phyloP scores from a whole-genome alignment of 2,113 vertebrate species.

The Pungitius pungitius region DNA sequence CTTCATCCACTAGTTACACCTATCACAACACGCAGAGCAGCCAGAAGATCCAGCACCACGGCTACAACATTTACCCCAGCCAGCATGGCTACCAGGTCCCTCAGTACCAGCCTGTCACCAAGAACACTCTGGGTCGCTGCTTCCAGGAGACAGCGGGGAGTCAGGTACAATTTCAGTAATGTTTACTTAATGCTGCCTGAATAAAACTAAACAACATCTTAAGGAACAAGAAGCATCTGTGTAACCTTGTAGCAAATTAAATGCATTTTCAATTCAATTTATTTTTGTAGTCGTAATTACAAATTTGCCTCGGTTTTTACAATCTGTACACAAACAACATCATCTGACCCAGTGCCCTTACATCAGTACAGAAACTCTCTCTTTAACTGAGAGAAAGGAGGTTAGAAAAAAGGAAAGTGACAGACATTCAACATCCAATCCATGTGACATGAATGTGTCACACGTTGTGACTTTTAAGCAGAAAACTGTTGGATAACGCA shows the following conservation, averaged over 20 bases:
- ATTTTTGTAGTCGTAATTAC: background rate
- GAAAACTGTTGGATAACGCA: too few relatives aligned
- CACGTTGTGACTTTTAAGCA: too few relatives aligned
- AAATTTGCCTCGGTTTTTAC: too few relatives aligned
- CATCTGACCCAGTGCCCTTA: too few relatives aligned
- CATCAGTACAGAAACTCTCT: too few relatives aligned
- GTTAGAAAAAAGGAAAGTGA: too few relatives aligned
- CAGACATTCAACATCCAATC: too few relatives aligned
- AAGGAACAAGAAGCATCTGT: background rate
- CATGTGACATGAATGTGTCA: too few relatives aligned
- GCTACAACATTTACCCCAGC: slow-evolving; percentile 85
- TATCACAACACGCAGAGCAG: slow-evolving; percentile 85
- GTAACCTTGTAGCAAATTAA: background rate
- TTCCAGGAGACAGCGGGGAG: slow-evolving; percentile 95
- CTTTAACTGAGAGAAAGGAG: too few relatives aligned
- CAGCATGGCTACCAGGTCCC: slow-evolving; percentile 87
- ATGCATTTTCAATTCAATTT: background rate
- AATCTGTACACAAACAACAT: too few relatives aligned
- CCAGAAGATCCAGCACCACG: slow-evolving; percentile 86
- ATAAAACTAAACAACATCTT: background rate
- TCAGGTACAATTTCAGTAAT: slow-evolving; percentile 80
- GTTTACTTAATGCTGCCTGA: background rate
- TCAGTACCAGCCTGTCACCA: slow-evolving; percentile 89
- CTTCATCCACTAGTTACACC: slow-evolving; percentile 79
- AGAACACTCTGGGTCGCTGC: slow-evolving; percentile 93